Conservation (phyloP, 2,888 invertebrate genomes). For the Apodemia mormo region DNA sequence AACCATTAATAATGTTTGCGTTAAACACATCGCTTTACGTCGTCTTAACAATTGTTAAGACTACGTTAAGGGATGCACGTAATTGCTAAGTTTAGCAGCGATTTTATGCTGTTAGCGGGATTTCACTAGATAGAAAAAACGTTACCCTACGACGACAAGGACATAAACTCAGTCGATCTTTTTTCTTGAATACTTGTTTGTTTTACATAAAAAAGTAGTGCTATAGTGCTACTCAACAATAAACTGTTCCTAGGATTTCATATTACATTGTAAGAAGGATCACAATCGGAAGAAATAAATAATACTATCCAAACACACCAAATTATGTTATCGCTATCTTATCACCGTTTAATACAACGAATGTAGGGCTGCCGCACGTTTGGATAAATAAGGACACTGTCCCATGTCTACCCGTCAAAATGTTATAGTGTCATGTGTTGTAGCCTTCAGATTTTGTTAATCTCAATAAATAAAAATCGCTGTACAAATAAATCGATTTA, state of each 20-base stretch:
- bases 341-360: neutral
- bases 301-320: constrained; percentile 1
- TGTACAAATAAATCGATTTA: neutral
- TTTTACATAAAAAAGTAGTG: too few species aligned
- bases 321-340: constrained; percentile 6
- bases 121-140: too few species aligned
- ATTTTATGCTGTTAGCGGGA: too few species aligned
- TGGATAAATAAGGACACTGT: neutral
- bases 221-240: neutral
- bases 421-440: neutral
- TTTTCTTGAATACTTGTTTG: too few species aligned
- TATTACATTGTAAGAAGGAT: neutral
- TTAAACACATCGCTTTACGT: too few species aligned
- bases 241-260: neutral
- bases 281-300: constrained; percentile 10
- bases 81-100: too few species aligned
- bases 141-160: too few species aligned
- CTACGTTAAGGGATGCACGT: too few species aligned
- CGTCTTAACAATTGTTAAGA: too few species aligned
- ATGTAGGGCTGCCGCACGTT: neutral
- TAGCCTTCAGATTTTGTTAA: neutral
- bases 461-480: neutral
- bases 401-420: neutral
- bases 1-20: too few species aligned
- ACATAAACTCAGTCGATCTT: too few species aligned